phyloP scores from a whole-genome alignment of 2,113 vertebrate genomes.

The Dermatemys mawii region DNA sequence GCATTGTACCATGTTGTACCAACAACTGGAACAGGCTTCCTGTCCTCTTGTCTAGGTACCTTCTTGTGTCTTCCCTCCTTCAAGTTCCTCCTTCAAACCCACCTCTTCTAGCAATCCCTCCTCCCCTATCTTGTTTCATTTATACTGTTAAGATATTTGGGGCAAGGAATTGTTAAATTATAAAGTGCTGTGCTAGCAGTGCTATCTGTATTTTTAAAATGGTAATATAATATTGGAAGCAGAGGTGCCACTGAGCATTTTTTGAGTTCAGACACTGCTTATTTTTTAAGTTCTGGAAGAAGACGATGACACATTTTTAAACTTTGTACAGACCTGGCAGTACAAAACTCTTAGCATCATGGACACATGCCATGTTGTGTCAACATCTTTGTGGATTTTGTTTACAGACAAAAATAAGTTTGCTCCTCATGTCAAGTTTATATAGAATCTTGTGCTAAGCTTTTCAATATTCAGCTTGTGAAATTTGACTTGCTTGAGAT shows the following conservation, averaged over 20 bases:
- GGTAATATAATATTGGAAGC: background rate
- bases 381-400: slow-evolving; percentile 21
- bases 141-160: background rate
- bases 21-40: background rate
- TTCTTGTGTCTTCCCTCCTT: background rate
- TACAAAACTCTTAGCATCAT: background rate
- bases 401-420: slow-evolving; percentile 41
- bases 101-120: background rate
- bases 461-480: slow-evolving; percentile 69
- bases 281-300: background rate
- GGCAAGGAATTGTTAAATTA: background rate
- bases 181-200: background rate
- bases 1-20: background rate
- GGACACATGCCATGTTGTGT: background rate
- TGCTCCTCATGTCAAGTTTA: slow-evolving; percentile 42
- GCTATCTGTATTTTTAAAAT: background rate
- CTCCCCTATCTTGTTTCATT: background rate
- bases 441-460: slow-evolving; percentile 44
- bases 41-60: background rate
- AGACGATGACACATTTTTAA: background rate
- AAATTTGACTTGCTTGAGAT: slow-evolving; percentile 61
- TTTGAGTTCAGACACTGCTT: background rate
- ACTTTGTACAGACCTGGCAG: background rate
- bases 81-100: background rate
- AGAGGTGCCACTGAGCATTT: background rate